Evolutionary conservation across 2,797 vertebrate species (phyloP).

Genomic region (Ciconia nigra): DNA sequence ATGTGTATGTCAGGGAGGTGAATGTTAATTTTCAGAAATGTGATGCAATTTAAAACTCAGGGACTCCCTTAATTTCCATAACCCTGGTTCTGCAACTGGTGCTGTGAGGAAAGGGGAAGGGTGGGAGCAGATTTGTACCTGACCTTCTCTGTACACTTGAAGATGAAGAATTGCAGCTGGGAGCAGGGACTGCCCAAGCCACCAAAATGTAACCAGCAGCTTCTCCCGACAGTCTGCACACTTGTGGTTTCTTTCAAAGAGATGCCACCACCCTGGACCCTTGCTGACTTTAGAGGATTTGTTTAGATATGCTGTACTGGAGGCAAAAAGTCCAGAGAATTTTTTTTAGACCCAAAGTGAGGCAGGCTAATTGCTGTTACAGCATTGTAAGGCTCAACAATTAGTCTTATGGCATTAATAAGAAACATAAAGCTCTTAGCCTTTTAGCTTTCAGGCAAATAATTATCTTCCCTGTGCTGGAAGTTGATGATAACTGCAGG

Average conservation of each 20-base stretch:
- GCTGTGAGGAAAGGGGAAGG: background rate
- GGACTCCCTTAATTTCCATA: background rate
- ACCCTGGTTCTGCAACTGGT: background rate
- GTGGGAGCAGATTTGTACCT: background rate
- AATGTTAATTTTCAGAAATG: background rate
- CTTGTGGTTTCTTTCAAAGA: background rate
- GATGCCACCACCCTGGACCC: background rate
- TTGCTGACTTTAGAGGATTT: background rate
- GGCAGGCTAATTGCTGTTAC: background rate
- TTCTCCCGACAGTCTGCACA: background rate
- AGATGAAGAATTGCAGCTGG: background rate
- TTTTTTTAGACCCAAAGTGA: background rate
- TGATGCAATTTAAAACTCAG: background rate
- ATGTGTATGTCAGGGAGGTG: background rate
- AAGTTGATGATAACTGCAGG: background rate
- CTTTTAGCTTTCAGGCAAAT: slow-evolving; percentile 24
- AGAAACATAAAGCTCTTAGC: background rate
- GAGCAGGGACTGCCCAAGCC: background rate
- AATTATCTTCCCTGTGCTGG: background rate
- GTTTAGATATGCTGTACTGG: background rate
- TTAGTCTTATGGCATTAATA: background rate
- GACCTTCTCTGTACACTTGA: background rate
- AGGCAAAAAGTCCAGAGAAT: background rate
- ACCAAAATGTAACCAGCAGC: background rate
- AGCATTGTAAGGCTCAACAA: background rate